A percentile compares a stretch with the other conserved stretches of the same genome.
Evolutionary conservation across 2,888 invertebrate species (phyloP).

Genomic region (Ectropis crepuscularia): DNA sequence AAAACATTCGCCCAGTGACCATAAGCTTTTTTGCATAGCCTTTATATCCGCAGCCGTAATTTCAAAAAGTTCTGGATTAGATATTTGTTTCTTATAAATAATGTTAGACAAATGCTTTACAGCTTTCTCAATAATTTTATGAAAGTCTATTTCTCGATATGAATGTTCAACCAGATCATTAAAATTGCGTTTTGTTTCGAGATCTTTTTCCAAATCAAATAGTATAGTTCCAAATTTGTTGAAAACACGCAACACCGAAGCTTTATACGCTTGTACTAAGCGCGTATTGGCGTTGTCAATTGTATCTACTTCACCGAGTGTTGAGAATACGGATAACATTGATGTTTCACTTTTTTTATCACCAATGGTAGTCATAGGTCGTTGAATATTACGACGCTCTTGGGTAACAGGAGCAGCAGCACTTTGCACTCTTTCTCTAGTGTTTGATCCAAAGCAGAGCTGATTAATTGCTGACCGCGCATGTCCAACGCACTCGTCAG

Average conservation of each 20-base stretch:
- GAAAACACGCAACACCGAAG: conserved; percentile 56
- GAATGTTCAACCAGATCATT: conserved; percentile 25
- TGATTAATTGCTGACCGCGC: conserved; percentile 64
- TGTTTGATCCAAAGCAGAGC: conserved; percentile 53
- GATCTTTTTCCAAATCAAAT: conserved; percentile 52
- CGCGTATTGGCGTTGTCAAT: conserved; percentile 54
- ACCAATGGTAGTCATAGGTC: conserved; percentile 43
- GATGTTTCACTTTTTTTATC: conserved; percentile 24
- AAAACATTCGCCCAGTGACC: conserved; percentile 61
- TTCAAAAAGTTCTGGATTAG: conserved; percentile 42
- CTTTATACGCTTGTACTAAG: conserved; percentile 61
- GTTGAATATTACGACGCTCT: conserved; percentile 32
- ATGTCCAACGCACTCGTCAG: conserved; percentile 53
- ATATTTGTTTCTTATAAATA: conserved; percentile 33
- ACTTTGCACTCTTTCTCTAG: conserved; percentile 46
- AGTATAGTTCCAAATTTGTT: conserved; percentile 56
- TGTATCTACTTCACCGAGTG: conserved; percentile 48
- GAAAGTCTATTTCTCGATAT: conserved; percentile 44
- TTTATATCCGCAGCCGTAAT: conserved; percentile 47
- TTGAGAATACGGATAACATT: conserved; percentile 35
- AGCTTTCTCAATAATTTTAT: conserved; percentile 50
- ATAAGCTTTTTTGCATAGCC: conserved; percentile 62
- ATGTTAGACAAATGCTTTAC: conserved; percentile 45
- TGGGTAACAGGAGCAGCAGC: conserved; percentile 47
- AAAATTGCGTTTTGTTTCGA: conserved; percentile 43